Conservation (phyloP, 2,113 vertebrate genomes). For the Pluvianellus socialis region DNA sequence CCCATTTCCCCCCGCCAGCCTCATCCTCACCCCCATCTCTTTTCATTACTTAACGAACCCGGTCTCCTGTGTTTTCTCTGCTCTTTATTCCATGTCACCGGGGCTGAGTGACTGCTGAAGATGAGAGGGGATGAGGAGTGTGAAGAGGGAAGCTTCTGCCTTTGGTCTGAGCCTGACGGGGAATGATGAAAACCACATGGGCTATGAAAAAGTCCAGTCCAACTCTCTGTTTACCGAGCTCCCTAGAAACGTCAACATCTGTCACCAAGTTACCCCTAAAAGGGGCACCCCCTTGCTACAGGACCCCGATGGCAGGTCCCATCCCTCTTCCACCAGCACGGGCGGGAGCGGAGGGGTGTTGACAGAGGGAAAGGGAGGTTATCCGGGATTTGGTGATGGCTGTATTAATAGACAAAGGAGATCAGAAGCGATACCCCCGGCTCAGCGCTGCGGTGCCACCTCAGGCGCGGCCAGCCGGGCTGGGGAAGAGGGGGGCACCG, state of each 20-base stretch:
- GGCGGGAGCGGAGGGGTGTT: conserved; percentile 11
- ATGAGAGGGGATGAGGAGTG: conserved; percentile 67
- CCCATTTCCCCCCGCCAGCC: not conserved
- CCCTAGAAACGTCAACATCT: conserved; percentile 73
- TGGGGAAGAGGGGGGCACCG: too few species aligned
- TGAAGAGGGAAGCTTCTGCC: conserved; percentile 68
- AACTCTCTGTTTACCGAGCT: conserved; percentile 71
- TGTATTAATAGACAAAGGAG: conserved; percentile 49
- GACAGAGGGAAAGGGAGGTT: conserved; percentile 43
- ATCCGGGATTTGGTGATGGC: conserved; percentile 30
- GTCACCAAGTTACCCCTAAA: conserved; percentile 71
- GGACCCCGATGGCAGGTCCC: conserved; percentile 47
- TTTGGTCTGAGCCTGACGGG: conserved; percentile 67
- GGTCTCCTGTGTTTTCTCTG: conserved; percentile 62
- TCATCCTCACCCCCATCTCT: not conserved
- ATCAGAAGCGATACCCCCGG: not conserved
- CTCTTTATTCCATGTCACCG: conserved; percentile 59
- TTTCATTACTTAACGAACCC: not conserved
- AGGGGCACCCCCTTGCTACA: conserved; percentile 41
- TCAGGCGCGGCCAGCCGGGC: not conserved
- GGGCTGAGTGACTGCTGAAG: conserved; percentile 62
- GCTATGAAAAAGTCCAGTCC: conserved; percentile 72
- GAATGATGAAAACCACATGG: conserved; percentile 77
- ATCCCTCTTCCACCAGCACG: conserved; percentile 40
- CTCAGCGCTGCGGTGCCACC: not conserved